Percentiles rank a stretch among this genome's conserved stretches.
These are phyloP conservation scores for Electrona antarctica DNA, from an alignment of 2,113 vertebrate species.

Conservation along the genomic window DNA sequence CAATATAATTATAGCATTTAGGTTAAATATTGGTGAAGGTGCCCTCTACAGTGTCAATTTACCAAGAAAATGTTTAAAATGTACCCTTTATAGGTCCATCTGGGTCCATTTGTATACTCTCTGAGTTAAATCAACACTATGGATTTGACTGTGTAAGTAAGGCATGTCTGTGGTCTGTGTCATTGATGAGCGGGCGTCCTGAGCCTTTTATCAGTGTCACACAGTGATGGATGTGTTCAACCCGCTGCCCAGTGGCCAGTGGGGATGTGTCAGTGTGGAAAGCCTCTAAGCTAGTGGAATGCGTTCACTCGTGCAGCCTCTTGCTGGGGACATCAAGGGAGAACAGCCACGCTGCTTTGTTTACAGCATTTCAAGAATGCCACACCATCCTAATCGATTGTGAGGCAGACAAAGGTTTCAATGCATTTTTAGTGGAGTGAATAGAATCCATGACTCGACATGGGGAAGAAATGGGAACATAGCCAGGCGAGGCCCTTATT, in stretches of 20 bases:
- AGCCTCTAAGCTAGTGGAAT: constrained; percentile 71
- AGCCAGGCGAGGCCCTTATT: not conserved
- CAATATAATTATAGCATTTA: too few species aligned
- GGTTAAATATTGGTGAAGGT: too few species aligned
- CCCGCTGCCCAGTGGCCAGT: constrained; percentile 64
- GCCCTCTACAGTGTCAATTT: too few species aligned
- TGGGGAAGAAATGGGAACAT: constrained; percentile 18
- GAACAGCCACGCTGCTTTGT: constrained; percentile 54
- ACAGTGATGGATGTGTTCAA: constrained; percentile 71
- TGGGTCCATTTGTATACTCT: too few species aligned
- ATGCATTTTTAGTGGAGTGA: constrained; percentile 35
- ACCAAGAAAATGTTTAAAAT: too few species aligned
- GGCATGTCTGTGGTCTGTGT: constrained; percentile 25
- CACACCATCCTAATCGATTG: constrained; percentile 63
- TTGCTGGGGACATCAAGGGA: constrained; percentile 60
- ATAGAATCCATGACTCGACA: constrained; percentile 25
- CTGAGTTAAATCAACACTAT: too few species aligned
- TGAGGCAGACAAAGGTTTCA: constrained; percentile 44
- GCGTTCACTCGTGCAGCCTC: constrained; percentile 47
- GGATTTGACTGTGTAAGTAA: not conserved
- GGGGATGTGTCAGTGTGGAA: constrained; percentile 13
- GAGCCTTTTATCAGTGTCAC: constrained; percentile 62
- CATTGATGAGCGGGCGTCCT: constrained; percentile 42
- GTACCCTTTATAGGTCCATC: too few species aligned
- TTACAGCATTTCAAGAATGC: constrained; percentile 60